Base-by-base conservation (phyloP, 2,888 invertebrate species). In the Drosophila longiperda region DNA sequence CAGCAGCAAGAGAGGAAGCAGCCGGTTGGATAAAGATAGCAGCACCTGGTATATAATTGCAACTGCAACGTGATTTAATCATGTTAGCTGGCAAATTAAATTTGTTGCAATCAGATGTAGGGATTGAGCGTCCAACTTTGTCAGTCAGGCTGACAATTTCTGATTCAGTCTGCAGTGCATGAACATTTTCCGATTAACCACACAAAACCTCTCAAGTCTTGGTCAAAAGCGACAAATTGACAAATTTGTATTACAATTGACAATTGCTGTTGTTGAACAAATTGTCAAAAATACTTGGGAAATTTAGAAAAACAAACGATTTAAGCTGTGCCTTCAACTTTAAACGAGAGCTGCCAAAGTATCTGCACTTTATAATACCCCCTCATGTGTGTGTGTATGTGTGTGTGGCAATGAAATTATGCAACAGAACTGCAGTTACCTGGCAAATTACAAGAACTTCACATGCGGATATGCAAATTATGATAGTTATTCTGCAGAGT, bases 21-120 rank as follows among this genome's bases (percentile, higher is more conserved):
- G 40, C 15, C 38, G 45, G 20, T 45, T 45, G 45, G 45, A 45
- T 45, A 45, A 23, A 15, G 45, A 26, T 49, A 20, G 42, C n/a
- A 36, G 40, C 29, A 58, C 53, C 45, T 66, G 55, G 42, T 48
- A 36, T 52, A 71, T 84, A 84, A 85, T 89, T 85, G 88, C 83
- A 82, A 77, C 65, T 77, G 81, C 78, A 81, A 78, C 61, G 45
- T 80, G 68, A 79, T 87, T 70, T 85, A 89, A 85, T 85, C 85
- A 73, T 63, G 74, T 87, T 87, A 71, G 55, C 54, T 53, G 70
- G 62, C 58, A 79, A 85, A 87, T 80, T 68, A 75, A 89, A 85
- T 85, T 85, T 87, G 67, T 75, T 80, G 80, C 80, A 77, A 77
- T 75, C 78, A 75, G 70, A 45, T 69, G 85, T 72, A 60, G 64